Conservation (phyloP, 2,113 vertebrate species). For the Monarcha castaneiventris region DNA sequence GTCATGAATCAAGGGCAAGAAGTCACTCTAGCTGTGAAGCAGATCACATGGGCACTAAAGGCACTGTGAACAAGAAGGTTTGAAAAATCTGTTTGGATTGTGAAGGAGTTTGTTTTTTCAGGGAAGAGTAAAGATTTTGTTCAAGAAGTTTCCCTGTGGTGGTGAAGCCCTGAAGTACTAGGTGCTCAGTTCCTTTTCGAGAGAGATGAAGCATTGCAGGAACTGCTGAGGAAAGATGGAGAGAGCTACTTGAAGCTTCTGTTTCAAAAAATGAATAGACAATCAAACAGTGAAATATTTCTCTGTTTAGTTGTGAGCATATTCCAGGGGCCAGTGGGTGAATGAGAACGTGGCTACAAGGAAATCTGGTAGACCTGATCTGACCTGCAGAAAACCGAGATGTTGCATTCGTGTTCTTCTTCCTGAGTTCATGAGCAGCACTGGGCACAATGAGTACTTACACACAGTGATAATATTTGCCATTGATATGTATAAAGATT, state of each 20-base stretch:
- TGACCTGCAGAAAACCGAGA: background rate
- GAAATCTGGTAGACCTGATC: background rate
- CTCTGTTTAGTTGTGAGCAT: background rate
- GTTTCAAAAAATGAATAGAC: background rate
- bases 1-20: background rate
- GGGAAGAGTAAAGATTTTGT: background rate
- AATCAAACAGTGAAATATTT: background rate
- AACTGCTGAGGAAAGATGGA: background rate
- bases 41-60: background rate
- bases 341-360: rapidly evolving
- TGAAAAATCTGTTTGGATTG: background rate
- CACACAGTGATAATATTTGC: background rate
- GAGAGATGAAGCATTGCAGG: background rate
- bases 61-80: background rate
- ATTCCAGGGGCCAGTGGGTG: background rate
- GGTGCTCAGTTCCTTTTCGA: background rate
- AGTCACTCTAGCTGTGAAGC: background rate
- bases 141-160: background rate
- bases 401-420: background rate
- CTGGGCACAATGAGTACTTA: background rate
- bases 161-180: background rate
- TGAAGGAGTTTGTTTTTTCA: background rate
- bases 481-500: background rate
- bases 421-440: background rate
- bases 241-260: background rate